A percentile compares a stretch with the other conserved stretches of the same genome.
Evolutionary conservation across 2,888 invertebrate genomes (phyloP).

Genomic region (Hipparchia sbordonii): DNA sequence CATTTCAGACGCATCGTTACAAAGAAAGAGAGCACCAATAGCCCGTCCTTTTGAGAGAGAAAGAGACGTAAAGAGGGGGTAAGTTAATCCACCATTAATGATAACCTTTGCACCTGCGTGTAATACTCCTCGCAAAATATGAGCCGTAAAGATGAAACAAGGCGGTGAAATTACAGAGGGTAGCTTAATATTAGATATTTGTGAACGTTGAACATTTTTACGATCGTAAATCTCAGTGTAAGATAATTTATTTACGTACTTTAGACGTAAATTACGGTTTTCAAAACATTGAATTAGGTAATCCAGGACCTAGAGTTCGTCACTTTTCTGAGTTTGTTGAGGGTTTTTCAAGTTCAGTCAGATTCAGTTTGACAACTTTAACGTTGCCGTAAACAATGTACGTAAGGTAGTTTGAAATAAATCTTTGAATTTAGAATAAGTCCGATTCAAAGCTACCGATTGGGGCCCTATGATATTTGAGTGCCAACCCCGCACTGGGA

Average conservation of each 20-base stretch:
- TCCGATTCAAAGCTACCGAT: too few relatives aligned
- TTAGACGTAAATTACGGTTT: slow-evolving; percentile 7
- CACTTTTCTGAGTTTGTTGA: neutral
- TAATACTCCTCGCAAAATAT: slow-evolving; percentile 63
- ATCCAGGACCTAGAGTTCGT: too few relatives aligned
- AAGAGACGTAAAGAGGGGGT: slow-evolving; percentile 47
- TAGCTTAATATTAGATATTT: slow-evolving; percentile 32
- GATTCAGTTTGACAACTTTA: too few relatives aligned
- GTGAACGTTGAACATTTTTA: slow-evolving; percentile 31
- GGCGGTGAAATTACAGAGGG: slow-evolving; percentile 49
- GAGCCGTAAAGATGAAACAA: slow-evolving; percentile 53
- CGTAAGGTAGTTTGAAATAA: too few relatives aligned
- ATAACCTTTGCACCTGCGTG: slow-evolving; percentile 72
- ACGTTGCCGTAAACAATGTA: too few relatives aligned
- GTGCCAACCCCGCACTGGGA: too few relatives aligned
- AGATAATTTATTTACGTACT: slow-evolving; percentile 19
- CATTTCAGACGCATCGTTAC: neutral
- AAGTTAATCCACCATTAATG: slow-evolving; percentile 70
- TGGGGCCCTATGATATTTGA: too few relatives aligned
- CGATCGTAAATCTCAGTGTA: slow-evolving; percentile 19
- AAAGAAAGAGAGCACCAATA: neutral
- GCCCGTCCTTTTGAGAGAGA: slow-evolving; percentile 19
- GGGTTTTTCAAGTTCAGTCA: neutral
- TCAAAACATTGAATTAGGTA: neutral
- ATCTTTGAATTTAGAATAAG: too few relatives aligned